Conservation (phyloP, 2,113 vertebrate species). For the Phrynocephalus versicolor region DNA sequence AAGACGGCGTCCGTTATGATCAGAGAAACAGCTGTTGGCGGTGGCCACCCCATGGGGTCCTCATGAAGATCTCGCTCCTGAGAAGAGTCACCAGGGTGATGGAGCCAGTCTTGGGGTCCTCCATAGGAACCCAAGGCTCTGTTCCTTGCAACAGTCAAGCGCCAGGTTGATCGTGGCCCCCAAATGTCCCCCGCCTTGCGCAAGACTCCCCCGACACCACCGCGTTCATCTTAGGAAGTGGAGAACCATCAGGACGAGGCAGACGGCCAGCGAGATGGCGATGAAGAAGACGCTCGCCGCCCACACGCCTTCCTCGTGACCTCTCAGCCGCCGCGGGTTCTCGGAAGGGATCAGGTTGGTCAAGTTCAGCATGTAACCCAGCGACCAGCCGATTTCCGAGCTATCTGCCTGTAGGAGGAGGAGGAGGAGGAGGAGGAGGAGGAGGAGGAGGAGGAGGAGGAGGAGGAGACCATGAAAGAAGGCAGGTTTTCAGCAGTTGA, state of each 20-base stretch:
- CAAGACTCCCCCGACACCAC: no score
- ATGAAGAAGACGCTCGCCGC: conserved; percentile 69
- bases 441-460: background rate
- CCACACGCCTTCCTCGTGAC: conserved; percentile 73
- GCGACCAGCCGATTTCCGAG: conserved; percentile 84
- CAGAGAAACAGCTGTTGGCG: background rate
- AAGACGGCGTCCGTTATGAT: background rate
- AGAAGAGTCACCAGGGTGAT: no score
- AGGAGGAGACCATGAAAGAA: background rate
- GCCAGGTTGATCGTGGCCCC: background rate
- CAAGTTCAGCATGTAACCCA: conserved; percentile 93
- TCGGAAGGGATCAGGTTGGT: conserved; percentile 83
- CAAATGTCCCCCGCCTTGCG: background rate
- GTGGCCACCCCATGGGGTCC: no score
- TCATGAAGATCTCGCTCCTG: no score
- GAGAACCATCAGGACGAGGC: conserved; percentile 30
- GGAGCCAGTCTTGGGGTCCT: background rate
- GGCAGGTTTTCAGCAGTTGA: no score
- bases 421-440: background rate
- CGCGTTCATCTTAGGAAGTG: conserved; percentile 23
- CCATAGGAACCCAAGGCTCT: background rate
- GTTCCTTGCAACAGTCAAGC: background rate
- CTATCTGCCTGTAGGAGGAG: conserved; percentile 73
- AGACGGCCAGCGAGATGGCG: conserved; percentile 42
- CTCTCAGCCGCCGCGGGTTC: conserved; percentile 54